A percentile compares a stretch with the other conserved stretches of the same genome.
Evolutionary conservation across 2,797 vertebrate species (phyloP).

Genomic region (Petrocephalus schoutedeni): DNA sequence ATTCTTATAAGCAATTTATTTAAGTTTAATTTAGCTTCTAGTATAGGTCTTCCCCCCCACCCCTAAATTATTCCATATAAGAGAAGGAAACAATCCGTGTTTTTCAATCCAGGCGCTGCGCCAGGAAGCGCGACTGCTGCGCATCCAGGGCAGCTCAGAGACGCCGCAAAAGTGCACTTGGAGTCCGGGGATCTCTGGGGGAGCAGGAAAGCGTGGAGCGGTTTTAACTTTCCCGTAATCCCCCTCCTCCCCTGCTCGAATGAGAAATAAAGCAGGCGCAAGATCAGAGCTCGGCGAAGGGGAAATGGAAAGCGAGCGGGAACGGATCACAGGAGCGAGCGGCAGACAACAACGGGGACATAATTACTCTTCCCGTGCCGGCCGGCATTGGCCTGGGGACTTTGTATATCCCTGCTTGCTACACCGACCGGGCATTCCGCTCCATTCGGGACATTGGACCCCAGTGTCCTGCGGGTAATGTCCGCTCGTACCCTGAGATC

Average conservation of each 20-base stretch:
- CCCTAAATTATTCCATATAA: background rate
- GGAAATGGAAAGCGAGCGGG: conserved; percentile 30
- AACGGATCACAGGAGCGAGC: conserved; percentile 24
- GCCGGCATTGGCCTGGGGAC: conserved; percentile 29
- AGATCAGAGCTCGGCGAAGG: conserved; percentile 21
- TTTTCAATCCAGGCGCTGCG: background rate
- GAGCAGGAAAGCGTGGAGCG: background rate
- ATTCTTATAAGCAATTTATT: background rate
- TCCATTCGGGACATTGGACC: background rate
- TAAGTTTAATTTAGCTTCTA: background rate
- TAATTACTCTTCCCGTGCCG: conserved; percentile 32
- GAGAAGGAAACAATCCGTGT: background rate
- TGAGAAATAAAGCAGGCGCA: background rate
- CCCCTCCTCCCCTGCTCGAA: background rate
- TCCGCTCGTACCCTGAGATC: background rate
- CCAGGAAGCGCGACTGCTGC: background rate
- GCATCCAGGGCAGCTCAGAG: background rate
- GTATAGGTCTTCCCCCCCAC: background rate
- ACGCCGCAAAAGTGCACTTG: background rate
- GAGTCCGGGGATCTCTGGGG: background rate
- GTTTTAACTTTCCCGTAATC: conserved; percentile 17
- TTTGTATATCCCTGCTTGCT: conserved; percentile 8
- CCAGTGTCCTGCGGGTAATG: background rate
- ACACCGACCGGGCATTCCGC: conserved; percentile 13
- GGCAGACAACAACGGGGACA: conserved; percentile 26